A percentile compares a stretch with the other conserved stretches of the same genome.
Conservation (phyloP, 2,888 invertebrate genomes). For the Nephrotoma guestfalica region DNA sequence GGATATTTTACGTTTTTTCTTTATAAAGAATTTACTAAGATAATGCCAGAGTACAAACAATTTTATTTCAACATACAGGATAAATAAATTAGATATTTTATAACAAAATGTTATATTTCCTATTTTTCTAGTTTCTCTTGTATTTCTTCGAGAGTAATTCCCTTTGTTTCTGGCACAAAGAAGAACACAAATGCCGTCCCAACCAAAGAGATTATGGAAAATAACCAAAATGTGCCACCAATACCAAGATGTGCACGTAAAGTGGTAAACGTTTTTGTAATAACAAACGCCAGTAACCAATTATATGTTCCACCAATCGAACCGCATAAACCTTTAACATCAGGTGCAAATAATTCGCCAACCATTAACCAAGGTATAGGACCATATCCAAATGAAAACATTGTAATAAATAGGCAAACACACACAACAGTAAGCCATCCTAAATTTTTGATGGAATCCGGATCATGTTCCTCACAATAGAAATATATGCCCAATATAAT, state of each 20-base stretch:
- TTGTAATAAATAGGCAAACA: slow-evolving; percentile 53
- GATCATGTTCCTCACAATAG: slow-evolving; percentile 14
- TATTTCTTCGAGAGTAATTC: slow-evolving; percentile 53
- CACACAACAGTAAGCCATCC: slow-evolving; percentile 53
- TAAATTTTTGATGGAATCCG: slow-evolving; percentile 34
- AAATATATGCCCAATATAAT: slow-evolving; percentile 51
- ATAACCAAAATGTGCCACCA: slow-evolving; percentile 51
- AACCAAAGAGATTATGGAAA: slow-evolving; percentile 41
- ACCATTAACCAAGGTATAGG: slow-evolving; percentile 63
- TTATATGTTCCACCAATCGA: slow-evolving; percentile 59
- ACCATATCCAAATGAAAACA: slow-evolving; percentile 62
- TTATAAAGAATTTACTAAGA: too few relatives aligned
- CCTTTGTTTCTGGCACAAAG: slow-evolving; percentile 41
- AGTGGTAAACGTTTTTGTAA: slow-evolving; percentile 48
- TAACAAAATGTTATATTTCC: neutral
- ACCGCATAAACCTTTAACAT: slow-evolving; percentile 54
- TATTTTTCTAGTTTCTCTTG: slow-evolving; percentile 46
- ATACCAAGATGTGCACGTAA: slow-evolving; percentile 36
- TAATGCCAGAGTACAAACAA: too few relatives aligned
- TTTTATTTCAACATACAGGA: too few relatives aligned
- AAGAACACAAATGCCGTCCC: slow-evolving; percentile 47
- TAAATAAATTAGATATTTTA: too few relatives aligned
- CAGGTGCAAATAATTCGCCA: slow-evolving; percentile 56
- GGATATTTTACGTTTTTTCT: too few relatives aligned
- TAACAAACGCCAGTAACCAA: slow-evolving; percentile 58